Evolutionary conservation across 2,888 invertebrate genomes (phyloP), one percentile per base, ranked within the genome.

Genomic region (Rhimphoctona megacephalus): DNA sequence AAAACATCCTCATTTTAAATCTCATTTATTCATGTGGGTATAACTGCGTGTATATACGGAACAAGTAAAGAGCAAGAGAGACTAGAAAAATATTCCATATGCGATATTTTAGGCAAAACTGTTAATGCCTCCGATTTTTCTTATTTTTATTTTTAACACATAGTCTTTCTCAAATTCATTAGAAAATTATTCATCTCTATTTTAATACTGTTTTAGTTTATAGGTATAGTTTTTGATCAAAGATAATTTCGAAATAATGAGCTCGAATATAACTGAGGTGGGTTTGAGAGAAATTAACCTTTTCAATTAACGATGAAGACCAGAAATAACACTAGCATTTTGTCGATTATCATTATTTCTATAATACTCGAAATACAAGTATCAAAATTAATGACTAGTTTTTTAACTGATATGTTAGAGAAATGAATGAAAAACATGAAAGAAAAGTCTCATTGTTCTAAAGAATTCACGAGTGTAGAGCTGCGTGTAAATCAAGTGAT

Each of bases 401-500:
- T 61, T 25, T 30, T 61, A 6, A 30, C 5, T 11, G 4, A 61
- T n/a, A 25, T 25, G 11, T 11, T 6, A 61, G 8, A 61, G 1
- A 61, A 61, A 30, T 9, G 30, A 30, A 17, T 5, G 17, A 14
- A 25, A 61, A 61, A 61, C 57, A 17, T 57, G 14, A 57, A 57
- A 57, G 5, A 30, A 61, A 61, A 61, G 14, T 61, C 14, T 30
- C 14, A 61, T 61, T 61, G 57, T 67, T 67, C 22, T 17, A 43
- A n/a, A 69, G 69, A 30, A 61, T 9, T 5, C 14, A 14, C 25
- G 57, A 61, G 57, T 61, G 5, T 11, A 61, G 57, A 30, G 57
- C 57, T 30, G 25, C 57, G 57, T 61, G 57, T 61, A 61, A 61
- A 61, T 61, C 57, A 61, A 30, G 57, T 61, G 57, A 39, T 43